phyloP scores from a whole-genome alignment of 2,888 invertebrate species.

The Cremastinae sp. region DNA sequence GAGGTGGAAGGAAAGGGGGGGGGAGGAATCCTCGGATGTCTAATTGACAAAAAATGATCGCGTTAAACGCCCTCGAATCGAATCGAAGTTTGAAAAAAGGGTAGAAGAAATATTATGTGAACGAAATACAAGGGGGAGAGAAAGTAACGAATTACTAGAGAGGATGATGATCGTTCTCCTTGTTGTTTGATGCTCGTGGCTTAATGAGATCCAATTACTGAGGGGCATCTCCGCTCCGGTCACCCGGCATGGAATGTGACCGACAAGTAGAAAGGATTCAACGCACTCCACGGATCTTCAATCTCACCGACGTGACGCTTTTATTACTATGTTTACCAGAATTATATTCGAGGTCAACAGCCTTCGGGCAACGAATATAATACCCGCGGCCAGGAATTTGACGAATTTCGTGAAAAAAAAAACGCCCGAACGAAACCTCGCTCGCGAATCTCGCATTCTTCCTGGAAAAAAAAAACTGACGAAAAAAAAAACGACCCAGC shows the following conservation, averaged over 20 bases:
- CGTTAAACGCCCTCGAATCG: slow-evolving; percentile 21
- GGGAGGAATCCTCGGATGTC: slow-evolving; percentile 45
- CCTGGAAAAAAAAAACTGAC: background rate
- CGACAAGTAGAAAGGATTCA: slow-evolving; percentile 64
- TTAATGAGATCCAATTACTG: slow-evolving; percentile 77
- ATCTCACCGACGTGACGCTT: slow-evolving; percentile 68
- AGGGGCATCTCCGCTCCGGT: slow-evolving; percentile 63
- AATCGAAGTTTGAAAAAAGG: slow-evolving; percentile 17
- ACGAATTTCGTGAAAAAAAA: background rate
- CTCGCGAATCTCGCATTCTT: too few relatives aligned
- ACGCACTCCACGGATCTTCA: slow-evolving; percentile 66
- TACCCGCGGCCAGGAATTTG: background rate
- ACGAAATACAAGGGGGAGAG: slow-evolving; percentile 55
- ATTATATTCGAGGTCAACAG: slow-evolving; percentile 29
- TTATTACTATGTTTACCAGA: slow-evolving; percentile 39
- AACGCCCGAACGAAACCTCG: too few relatives aligned
- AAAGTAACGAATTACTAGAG: slow-evolving; percentile 43
- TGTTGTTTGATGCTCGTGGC: slow-evolving; percentile 67
- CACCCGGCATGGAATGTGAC: slow-evolving; percentile 68
- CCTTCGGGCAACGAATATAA: slow-evolving; percentile 7
- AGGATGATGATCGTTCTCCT: slow-evolving; percentile 62
- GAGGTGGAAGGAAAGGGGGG: background rate
- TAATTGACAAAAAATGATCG: slow-evolving; percentile 72
- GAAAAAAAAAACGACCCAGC: slow-evolving; percentile 1
- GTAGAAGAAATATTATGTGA: slow-evolving; percentile 8